A percentile compares a stretch with the other conserved stretches of the same genome.
Conservation (phyloP, 1,140 invertebrate genomes). For the Schlechtendalia chinensis region DNA sequence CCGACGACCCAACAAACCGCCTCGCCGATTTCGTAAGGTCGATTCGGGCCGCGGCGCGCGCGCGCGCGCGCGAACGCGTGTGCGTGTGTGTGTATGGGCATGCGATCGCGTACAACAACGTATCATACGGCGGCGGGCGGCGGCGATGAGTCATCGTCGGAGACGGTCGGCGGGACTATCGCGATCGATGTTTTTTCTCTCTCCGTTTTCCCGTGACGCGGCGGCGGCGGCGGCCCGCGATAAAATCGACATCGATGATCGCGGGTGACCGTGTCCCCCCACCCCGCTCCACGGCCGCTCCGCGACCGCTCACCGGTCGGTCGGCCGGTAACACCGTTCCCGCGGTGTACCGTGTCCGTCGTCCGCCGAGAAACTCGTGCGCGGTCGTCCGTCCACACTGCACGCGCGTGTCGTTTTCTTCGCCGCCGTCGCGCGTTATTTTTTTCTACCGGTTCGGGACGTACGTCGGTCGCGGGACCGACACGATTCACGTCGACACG, state of each 20-base stretch:
- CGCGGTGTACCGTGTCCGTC: not conserved
- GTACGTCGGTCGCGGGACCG: too few species aligned
- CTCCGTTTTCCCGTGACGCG: too few species aligned
- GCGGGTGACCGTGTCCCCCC: too few species aligned
- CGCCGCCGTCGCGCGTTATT: not conserved
- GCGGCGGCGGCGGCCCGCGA: not conserved
- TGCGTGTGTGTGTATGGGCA: constrained; percentile 34
- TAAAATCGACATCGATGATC: too few species aligned
- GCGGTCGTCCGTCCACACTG: not conserved
- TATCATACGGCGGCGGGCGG: too few species aligned
- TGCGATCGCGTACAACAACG: not conserved
- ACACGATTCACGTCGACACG: too few species aligned
- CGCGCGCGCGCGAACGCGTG: not conserved
- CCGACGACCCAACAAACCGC: not conserved
- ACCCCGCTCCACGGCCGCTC: not conserved
- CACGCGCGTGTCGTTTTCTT: not conserved
- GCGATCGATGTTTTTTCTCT: too few species aligned
- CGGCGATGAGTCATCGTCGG: constrained; percentile 31
- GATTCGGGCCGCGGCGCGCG: constrained; percentile 16
- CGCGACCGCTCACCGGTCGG: not conserved
- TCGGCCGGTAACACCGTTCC: not conserved
- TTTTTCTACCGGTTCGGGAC: too few species aligned
- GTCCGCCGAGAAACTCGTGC: not conserved
- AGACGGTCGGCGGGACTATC: too few species aligned
- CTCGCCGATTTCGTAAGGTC: constrained; percentile 40